Evolutionary conservation across 2,888 invertebrate genomes (phyloP).

Genomic region (Drymonia ruficornis): DNA sequence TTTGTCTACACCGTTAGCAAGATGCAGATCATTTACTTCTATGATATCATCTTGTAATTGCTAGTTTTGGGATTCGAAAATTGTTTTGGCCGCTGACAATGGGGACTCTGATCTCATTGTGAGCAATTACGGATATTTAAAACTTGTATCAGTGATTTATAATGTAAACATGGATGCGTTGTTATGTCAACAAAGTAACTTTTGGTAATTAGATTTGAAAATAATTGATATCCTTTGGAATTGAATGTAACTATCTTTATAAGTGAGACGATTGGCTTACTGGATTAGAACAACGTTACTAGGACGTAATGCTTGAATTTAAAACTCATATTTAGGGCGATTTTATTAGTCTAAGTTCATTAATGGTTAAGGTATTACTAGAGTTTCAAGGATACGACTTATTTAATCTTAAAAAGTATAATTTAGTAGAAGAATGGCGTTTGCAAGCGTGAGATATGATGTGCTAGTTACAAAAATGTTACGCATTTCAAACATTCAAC

Average conservation of each 20-base stretch:
- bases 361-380: no score
- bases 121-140: neutral
- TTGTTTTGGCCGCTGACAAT: constrained; percentile 5
- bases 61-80: constrained; percentile 5
- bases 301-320: no score
- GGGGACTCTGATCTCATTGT: constrained; percentile 3
- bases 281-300: no score
- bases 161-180: constrained; percentile 1
- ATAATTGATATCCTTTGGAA: neutral
- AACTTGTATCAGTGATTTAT: neutral
- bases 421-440: no score
- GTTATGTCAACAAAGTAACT: neutral
- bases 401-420: no score
- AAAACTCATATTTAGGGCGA: no score
- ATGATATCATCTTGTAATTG: constrained; percentile 7
- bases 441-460: no score
- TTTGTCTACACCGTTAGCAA: neutral
- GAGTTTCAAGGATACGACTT: no score
- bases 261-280: no score
- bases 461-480: neutral
- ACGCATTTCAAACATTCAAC: neutral
- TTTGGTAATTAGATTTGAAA: neutral
- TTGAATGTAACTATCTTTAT: no score
- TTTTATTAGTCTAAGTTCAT: no score
- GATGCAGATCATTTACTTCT: neutral